phyloP scores from a whole-genome alignment of 2,888 invertebrate genomes.

The Drepana falcataria region DNA sequence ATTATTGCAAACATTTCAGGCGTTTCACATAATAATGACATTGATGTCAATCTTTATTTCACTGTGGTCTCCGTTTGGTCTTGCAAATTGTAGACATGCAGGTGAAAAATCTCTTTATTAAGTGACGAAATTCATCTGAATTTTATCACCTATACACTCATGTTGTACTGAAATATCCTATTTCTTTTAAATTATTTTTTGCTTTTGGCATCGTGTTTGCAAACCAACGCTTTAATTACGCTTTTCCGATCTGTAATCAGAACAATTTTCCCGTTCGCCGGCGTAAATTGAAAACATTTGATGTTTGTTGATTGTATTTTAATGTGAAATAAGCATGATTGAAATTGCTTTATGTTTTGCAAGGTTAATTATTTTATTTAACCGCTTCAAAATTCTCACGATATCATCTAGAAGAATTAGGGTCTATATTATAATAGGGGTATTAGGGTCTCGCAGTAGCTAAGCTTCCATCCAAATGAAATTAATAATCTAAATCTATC shows the following conservation, averaged over 20 bases:
- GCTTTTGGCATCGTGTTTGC: background rate
- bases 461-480: too few species aligned
- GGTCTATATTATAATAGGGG: too few species aligned
- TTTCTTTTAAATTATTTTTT: background rate
- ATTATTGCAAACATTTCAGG: too few species aligned
- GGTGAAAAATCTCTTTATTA: too few species aligned
- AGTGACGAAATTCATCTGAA: background rate
- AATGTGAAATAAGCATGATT: background rate
- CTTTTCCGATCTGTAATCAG: background rate
- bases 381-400: too few species aligned
- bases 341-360: background rate
- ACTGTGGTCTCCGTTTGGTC: too few species aligned
- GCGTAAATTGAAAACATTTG: background rate
- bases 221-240: slow-evolving; percentile 1
- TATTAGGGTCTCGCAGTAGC: too few species aligned
- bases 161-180: background rate
- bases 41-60: too few species aligned
- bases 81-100: too few species aligned
- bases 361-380: background rate
- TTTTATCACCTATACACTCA: background rate
- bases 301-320: slow-evolving; percentile 1
- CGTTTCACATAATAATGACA: too few species aligned
- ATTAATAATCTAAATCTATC: too few species aligned
- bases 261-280: background rate
- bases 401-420: too few species aligned